Evolutionary conservation across 2,797 vertebrate genomes (phyloP).

Genomic region (Coracias cyanogaster): DNA sequence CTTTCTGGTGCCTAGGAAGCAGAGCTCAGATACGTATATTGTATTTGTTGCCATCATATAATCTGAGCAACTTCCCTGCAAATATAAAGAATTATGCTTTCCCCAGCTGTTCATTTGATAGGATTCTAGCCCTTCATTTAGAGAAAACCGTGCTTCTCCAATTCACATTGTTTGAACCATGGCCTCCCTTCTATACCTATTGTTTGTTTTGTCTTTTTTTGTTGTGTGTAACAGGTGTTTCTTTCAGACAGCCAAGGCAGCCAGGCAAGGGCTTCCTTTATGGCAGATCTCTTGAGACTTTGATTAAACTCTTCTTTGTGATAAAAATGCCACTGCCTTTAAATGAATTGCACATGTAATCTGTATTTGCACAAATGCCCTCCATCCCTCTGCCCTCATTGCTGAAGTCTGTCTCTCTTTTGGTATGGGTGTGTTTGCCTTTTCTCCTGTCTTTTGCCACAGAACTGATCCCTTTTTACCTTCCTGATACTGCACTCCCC

Average conservation of each 20-base stretch:
- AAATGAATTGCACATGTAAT: constrained; percentile 37
- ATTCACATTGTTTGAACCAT: constrained; percentile 33
- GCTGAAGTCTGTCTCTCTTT: neutral
- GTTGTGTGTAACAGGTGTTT: constrained; percentile 69
- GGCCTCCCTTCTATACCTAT: constrained; percentile 60
- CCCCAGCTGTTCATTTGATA: constrained; percentile 45
- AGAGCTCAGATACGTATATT: constrained; percentile 28
- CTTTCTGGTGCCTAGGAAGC: constrained; percentile 43
- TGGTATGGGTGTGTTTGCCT: neutral
- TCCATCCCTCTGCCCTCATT: neutral
- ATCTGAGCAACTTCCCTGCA: constrained; percentile 53
- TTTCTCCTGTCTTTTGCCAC: neutral
- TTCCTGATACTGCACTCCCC: neutral
- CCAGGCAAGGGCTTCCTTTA: constrained; percentile 60
- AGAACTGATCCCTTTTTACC: neutral
- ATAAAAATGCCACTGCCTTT: constrained; percentile 51
- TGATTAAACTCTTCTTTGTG: constrained; percentile 72
- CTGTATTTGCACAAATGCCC: constrained; percentile 34
- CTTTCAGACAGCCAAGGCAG: constrained; percentile 63
- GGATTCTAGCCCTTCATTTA: constrained; percentile 36
- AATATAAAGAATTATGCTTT: constrained; percentile 19
- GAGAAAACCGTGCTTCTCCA: constrained; percentile 14
- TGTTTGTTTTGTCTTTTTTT: constrained; percentile 65
- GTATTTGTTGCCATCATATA: constrained; percentile 37
- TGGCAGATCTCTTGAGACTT: constrained; percentile 64